These are phyloP conservation scores for Meganola albula DNA, from an alignment of 2,888 invertebrate genomes.

Conservation along the genomic window DNA sequence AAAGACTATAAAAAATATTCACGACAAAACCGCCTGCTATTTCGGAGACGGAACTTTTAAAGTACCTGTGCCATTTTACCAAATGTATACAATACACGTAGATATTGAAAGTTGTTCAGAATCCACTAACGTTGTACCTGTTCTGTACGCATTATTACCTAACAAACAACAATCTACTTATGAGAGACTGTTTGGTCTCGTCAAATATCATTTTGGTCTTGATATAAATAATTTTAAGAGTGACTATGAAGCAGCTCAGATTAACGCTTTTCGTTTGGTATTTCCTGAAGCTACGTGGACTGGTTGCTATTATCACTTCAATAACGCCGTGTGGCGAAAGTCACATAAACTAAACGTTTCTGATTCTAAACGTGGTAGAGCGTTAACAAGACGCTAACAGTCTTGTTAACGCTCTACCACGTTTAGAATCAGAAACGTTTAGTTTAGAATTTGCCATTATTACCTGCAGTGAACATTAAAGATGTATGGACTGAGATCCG, in stretches of 20 bases:
- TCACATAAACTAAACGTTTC: conserved; percentile 2
- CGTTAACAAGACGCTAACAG: too few species aligned
- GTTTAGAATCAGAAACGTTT: too few species aligned
- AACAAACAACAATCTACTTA: conserved; percentile 7
- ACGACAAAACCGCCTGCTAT: conserved; percentile 2
- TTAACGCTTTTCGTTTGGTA: conserved; percentile 9
- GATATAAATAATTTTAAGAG: conserved; percentile 9
- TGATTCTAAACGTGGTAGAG: too few species aligned
- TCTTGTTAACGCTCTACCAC: too few species aligned
- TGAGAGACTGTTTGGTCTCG: conserved; percentile 7
- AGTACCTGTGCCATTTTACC: conserved; percentile 6
- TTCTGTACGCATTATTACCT: conserved; percentile 7
- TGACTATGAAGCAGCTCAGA: conserved; percentile 10
- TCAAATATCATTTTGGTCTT: conserved; percentile 8
- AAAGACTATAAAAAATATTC: neutral
- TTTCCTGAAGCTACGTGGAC: conserved; percentile 4
- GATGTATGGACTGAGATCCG: too few species aligned
- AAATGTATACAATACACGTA: neutral
- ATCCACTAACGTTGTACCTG: conserved; percentile 5
- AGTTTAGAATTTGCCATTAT: too few species aligned
- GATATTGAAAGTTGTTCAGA: neutral
- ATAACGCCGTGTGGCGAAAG: conserved; percentile 3
- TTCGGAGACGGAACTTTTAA: conserved; percentile 10
- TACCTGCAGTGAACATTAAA: too few species aligned
- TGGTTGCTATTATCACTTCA: conserved; percentile 7